Evolutionary conservation across 2,888 invertebrate species (phyloP), one percentile per base, ranked within the genome.

Genomic region (Caenorhabditis sp.): DNA sequence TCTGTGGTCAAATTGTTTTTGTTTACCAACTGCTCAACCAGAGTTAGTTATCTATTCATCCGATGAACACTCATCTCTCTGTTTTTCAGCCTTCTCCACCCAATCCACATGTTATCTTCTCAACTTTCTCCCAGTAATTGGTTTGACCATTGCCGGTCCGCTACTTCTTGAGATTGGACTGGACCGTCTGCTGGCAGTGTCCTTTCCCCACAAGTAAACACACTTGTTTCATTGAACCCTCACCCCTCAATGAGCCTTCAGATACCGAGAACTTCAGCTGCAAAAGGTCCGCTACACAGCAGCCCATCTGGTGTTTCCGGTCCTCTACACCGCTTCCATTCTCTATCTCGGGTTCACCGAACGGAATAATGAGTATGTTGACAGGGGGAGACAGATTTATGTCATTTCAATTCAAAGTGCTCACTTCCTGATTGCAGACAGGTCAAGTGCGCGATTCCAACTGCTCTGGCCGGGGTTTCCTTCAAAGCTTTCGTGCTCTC

Each of bases 1-100:
- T 82, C 40, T 76, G 71, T 18, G 84, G 84, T 32, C 84, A 84
- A 51, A 79, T 84, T 64, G 62, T 79, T 20, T 84, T 84, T 28
- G 71, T 76, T 1, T 47, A 68, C 24, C 77, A 82, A 35, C 50
- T 84, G 15, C 81, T 84, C 44, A 61, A 40, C 13, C 44, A 80
- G 5, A 69, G 84, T 84, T 24, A 24, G 64, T 55, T 26, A 13
- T 28, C 32, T 65, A 4, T 28, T 4, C 9, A 2, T 22, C 24
- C 53, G 3, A 4, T 47, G 47, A 9, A 18, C 18, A n/a, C n/a
- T n/a, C n/a, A n/a, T n/a, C n/a, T n/a, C n/a, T n/a, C n/a, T n/a
- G n/a, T n/a, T n/a, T 64, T 64, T 35, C 74, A 80, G 80, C 62
- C 18, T 58, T 20, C 8, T 68, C 72, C 9, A 22, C 28, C 32